Conservation (phyloP, 2,888 invertebrate species). For the Leucophora obtusa region DNA sequence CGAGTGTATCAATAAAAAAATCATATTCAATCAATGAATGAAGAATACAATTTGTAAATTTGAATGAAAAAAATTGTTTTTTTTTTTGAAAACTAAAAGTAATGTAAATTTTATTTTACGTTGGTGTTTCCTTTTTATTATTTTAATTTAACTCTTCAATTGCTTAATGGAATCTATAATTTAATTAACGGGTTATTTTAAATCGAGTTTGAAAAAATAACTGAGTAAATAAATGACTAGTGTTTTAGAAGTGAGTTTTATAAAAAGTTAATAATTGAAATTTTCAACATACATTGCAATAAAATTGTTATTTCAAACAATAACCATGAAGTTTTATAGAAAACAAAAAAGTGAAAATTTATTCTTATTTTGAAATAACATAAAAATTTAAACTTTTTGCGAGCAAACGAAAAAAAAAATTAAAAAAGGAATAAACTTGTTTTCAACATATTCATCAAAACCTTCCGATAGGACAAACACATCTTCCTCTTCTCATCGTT, state of each 20-base stretch:
- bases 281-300: background rate
- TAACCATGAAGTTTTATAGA: background rate
- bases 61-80: background rate
- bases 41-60: slow-evolving; percentile 31
- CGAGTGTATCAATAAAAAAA: slow-evolving; percentile 18
- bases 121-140: slow-evolving; percentile 22
- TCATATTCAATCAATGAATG: slow-evolving; percentile 39
- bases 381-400: background rate
- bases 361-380: background rate
- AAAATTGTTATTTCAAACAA: background rate
- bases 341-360: background rate
- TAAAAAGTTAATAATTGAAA: background rate
- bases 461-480: slow-evolving; percentile 13
- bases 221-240: background rate
- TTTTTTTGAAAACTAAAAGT: background rate
- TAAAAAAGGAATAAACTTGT: slow-evolving; percentile 39
- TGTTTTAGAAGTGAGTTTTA: background rate
- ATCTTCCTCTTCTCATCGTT: slow-evolving; percentile 25
- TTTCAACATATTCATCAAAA: slow-evolving; percentile 40
- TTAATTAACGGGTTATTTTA: background rate
- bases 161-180: background rate
- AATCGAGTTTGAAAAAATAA: background rate
- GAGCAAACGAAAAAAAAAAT: background rate
- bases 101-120: slow-evolving; percentile 12
- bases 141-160: background rate